phyloP scores from a whole-genome alignment of 2,888 invertebrate genomes.

The Hirudinaria manillensis region DNA sequence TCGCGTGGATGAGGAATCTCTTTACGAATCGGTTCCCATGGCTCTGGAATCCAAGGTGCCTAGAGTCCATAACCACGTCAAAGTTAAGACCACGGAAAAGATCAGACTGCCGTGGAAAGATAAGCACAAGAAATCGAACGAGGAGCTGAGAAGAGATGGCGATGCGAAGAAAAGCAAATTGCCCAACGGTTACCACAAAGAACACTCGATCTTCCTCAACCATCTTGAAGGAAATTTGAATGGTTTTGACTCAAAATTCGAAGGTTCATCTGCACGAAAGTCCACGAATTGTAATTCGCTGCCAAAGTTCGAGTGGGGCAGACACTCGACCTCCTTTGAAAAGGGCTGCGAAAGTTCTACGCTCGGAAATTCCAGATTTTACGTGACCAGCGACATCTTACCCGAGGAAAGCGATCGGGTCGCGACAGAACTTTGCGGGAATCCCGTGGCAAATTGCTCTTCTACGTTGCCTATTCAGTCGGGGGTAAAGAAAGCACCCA shows the following conservation, averaged over 20 bases:
- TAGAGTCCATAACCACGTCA: not conserved
- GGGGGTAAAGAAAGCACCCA: not conserved
- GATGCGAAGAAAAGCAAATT: slow-evolving; percentile 1
- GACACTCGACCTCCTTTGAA: not conserved
- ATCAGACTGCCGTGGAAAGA: slow-evolving; percentile 8
- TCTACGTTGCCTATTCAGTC: not conserved
- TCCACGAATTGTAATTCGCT: not conserved
- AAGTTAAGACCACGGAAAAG: not conserved
- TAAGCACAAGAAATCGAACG: slow-evolving; percentile 21
- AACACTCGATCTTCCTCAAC: not conserved
- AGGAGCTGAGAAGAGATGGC: not conserved
- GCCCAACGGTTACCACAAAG: not conserved
- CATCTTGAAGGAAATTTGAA: not conserved
- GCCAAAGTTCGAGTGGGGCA: slow-evolving; percentile 9
- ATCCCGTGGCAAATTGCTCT: not conserved
- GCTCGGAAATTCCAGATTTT: not conserved
- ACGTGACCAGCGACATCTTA: slow-evolving; percentile 12
- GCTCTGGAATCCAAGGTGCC: not conserved
- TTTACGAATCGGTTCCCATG: slow-evolving; percentile 10
- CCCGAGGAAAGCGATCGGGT: not conserved
- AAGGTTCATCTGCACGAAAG: not conserved
- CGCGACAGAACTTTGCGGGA: not conserved
- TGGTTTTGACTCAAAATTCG: not conserved
- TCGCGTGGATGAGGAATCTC: slow-evolving; percentile 10
- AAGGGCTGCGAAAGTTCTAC: not conserved